A percentile compares a stretch with the other conserved stretches of the same genome.
phyloP scores from a whole-genome alignment of 1,140 invertebrate genomes.

The Leptinotarsa undecemlineata region DNA sequence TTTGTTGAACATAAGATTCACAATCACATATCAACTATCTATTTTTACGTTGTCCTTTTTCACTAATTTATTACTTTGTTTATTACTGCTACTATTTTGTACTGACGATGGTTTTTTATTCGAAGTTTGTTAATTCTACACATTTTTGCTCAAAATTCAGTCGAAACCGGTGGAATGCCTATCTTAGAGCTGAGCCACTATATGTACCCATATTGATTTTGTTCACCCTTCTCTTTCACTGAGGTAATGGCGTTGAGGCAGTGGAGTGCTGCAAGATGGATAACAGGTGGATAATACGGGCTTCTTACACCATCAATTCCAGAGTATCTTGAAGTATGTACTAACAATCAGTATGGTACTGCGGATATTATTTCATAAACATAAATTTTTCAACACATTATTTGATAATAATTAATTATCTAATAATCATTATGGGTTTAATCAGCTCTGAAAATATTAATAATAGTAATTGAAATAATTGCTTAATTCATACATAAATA shows the following conservation, averaged over 20 bases:
- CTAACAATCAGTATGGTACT: too few species aligned
- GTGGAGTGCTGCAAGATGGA: not conserved
- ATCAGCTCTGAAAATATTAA: too few species aligned
- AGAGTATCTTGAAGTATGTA: too few species aligned
- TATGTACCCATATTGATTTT: constrained; percentile 10
- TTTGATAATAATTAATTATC: too few species aligned
- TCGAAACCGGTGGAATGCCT: not conserved
- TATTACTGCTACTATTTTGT: not conserved
- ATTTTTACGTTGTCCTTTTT: constrained; percentile 6
- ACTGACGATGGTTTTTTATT: not conserved
- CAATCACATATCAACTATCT: constrained; percentile 28
- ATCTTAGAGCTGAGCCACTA: not conserved
- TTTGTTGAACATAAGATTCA: constrained; percentile 19
- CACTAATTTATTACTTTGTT: constrained; percentile 16
- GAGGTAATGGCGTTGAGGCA: not conserved
- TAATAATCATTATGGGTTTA: too few species aligned
- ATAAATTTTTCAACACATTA: too few species aligned
- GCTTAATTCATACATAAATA: too few species aligned
- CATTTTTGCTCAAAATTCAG: not conserved
- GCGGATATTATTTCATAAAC: too few species aligned
- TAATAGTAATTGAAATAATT: too few species aligned
- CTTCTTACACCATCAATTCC: too few species aligned
- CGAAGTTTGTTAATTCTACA: constrained; percentile 8
- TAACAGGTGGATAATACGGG: too few species aligned
- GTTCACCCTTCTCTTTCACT: constrained; percentile 9